Evolutionary conservation across 2,797 vertebrate species (phyloP).

Genomic region (Rhinophrynus dorsalis): DNA sequence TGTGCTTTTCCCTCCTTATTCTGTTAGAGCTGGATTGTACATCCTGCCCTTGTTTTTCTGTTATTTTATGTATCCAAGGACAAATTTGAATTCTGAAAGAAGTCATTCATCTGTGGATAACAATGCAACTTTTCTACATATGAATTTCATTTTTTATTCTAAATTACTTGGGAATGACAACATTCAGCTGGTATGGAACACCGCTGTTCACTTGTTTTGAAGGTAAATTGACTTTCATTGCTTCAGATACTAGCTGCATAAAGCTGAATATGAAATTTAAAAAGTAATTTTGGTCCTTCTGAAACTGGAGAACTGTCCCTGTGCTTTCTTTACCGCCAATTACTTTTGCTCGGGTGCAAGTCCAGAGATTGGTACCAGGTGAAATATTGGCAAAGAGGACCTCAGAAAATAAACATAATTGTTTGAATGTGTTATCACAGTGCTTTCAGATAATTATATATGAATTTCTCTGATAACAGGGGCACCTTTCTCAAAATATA

Average conservation of each 20-base stretch:
- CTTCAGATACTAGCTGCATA: neutral
- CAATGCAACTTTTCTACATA: neutral
- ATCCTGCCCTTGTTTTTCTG: too few species aligned
- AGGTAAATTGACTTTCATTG: constrained; percentile 8
- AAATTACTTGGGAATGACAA: neutral
- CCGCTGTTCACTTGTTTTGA: constrained; percentile 9
- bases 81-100: too few species aligned
- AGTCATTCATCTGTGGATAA: neutral
- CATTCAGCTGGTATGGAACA: neutral
- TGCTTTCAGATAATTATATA: too few species aligned
- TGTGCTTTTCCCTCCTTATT: too few species aligned
- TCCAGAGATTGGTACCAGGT: too few species aligned
- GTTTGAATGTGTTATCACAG: too few species aligned
- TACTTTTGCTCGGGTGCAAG: neutral
- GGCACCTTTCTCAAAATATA: too few species aligned
- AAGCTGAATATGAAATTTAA: neutral
- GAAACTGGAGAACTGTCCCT: neutral
- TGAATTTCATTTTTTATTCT: constrained; percentile 3
- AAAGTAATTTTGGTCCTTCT: neutral
- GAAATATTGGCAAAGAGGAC: too few species aligned
- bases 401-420: too few species aligned
- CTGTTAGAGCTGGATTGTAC: too few species aligned
- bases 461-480: too few species aligned
- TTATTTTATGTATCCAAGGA: too few species aligned
- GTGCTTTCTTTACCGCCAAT: neutral